Conservation (phyloP, 2,113 vertebrate genomes). For the Triplophysa rosa region DNA sequence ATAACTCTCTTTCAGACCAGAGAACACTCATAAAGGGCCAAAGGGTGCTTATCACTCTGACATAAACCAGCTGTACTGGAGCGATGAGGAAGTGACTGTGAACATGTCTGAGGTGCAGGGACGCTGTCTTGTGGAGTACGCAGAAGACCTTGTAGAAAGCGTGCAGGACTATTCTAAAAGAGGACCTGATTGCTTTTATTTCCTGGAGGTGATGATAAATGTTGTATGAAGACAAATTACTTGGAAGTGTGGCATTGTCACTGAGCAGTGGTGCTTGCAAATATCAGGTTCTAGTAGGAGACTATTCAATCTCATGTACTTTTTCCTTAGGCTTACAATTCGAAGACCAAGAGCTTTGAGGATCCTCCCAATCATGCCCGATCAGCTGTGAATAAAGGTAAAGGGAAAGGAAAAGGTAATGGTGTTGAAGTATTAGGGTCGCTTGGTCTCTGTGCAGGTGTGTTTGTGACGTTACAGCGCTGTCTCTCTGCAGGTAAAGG, state of each 20-base stretch:
- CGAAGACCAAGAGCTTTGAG: constrained; percentile 89
- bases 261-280: neutral
- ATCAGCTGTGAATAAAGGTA: constrained; percentile 83
- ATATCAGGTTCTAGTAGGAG: too few relatives aligned
- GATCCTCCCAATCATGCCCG: constrained; percentile 95
- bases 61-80: constrained; percentile 95
- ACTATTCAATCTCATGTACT: neutral
- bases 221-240: neutral
- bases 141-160: constrained; percentile 83
- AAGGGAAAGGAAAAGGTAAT: constrained; percentile 94
- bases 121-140: constrained; percentile 85
- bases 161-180: constrained; percentile 84
- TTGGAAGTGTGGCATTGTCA: neutral
- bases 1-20: constrained; percentile 73
- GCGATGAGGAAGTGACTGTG: constrained; percentile 86
- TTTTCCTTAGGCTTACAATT: constrained; percentile 84
- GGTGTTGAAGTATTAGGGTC: too few relatives aligned
- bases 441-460: neutral
- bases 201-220: constrained; percentile 82
- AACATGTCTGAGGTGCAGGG: constrained; percentile 83
- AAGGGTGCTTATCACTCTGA: constrained; percentile 89
- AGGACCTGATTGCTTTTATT: constrained; percentile 89
- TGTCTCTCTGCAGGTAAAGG: constrained; percentile 80
- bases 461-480: neutral
- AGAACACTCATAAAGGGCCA: constrained; percentile 90